phyloP scores from a whole-genome alignment of 2,113 vertebrate genomes.

The Pholis gunnellus region DNA sequence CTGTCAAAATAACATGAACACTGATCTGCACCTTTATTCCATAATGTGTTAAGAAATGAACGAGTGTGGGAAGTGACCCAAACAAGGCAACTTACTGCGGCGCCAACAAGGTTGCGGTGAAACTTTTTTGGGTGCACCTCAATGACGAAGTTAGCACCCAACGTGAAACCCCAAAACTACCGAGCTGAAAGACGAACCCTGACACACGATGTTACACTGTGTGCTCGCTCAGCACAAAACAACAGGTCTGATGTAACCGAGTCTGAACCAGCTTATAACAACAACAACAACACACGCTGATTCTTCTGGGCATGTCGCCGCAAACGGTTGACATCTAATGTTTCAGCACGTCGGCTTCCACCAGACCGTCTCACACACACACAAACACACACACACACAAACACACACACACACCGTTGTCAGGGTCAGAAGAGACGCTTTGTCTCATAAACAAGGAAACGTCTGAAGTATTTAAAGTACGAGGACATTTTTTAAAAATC shows the following conservation, averaged over 20 bases:
- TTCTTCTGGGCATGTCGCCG: conserved; percentile 23
- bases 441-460: neutral
- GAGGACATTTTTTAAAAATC: neutral
- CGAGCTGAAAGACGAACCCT: neutral
- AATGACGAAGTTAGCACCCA: neutral
- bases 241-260: neutral
- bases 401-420: neutral
- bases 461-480: neutral
- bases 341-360: neutral
- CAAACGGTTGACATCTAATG: conserved; percentile 30
- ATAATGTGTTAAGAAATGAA: too few relatives aligned
- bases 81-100: too few relatives aligned
- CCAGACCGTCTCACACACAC: neutral
- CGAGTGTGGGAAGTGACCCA: too few relatives aligned
- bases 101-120: too few relatives aligned
- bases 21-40: too few relatives aligned
- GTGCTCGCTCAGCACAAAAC: neutral
- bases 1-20: too few relatives aligned
- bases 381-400: neutral
- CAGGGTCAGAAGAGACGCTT: neutral
- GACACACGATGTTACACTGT: neutral
- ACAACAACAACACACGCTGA: conserved; percentile 6
- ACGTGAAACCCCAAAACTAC: neutral
- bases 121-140: too few relatives aligned
- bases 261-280: conserved; percentile 6